These are phyloP conservation scores for Cantharis flavilabris DNA, from an alignment of 2,888 invertebrate genomes.

Conservation along the genomic window DNA sequence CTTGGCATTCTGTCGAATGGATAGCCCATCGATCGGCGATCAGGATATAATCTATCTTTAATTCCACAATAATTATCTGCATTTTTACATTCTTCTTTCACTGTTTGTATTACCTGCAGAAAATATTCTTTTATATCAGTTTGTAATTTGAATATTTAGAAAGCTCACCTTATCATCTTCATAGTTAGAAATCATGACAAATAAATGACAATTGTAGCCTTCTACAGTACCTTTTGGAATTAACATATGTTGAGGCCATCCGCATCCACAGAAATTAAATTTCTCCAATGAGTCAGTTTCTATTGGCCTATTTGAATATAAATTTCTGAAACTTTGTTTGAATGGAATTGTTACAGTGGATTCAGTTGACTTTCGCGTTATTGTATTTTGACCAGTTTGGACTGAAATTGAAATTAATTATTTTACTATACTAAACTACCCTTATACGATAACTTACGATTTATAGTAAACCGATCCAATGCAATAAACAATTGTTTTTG, in stretches of 20 bases:
- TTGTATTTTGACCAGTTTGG: constrained; percentile 67
- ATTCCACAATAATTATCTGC: constrained; percentile 78
- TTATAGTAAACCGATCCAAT: constrained; percentile 71
- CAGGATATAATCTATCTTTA: constrained; percentile 74
- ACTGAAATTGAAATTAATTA: constrained; percentile 56
- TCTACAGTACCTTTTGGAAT: constrained; percentile 71
- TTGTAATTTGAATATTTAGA: neutral
- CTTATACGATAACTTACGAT: constrained; percentile 60
- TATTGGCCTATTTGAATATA: constrained; percentile 66
- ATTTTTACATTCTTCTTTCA: constrained; percentile 63
- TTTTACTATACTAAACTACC: neutral
- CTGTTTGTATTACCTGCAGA: constrained; percentile 57
- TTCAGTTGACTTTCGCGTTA: constrained; percentile 68
- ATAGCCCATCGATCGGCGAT: constrained; percentile 78
- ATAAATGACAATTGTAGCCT: constrained; percentile 71
- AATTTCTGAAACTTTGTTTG: constrained; percentile 77
- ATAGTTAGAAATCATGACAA: constrained; percentile 79
- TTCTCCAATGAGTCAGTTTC: constrained; percentile 59
- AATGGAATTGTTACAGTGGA: constrained; percentile 85
- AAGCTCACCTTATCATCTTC: constrained; percentile 66
- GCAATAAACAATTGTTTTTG: constrained; percentile 72
- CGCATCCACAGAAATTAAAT: constrained; percentile 86
- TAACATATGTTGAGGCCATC: constrained; percentile 85
- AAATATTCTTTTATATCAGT: neutral
- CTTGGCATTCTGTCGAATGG: constrained; percentile 72